A percentile compares a stretch with the other conserved stretches of the same genome.
Conservation (phyloP, 1,140 invertebrate species). For the Panagrolaimus sp. region DNA sequence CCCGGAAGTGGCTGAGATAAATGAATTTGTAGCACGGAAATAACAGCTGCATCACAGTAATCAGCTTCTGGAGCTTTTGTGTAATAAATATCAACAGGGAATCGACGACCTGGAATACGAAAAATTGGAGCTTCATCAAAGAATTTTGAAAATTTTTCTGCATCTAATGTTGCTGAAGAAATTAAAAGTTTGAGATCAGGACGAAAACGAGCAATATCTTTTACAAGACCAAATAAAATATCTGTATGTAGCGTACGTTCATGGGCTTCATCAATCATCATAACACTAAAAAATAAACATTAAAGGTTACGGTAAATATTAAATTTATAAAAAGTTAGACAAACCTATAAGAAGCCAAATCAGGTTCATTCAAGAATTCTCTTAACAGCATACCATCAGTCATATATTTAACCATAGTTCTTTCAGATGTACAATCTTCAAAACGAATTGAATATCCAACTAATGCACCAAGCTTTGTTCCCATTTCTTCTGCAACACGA, state of each 20-base stretch:
- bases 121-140: slow-evolving; percentile 98
- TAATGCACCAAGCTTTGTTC: slow-evolving; percentile 67
- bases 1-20: slow-evolving; percentile 82
- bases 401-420: slow-evolving; percentile 90
- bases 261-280: slow-evolving; percentile 99
- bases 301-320: slow-evolving; percentile 9
- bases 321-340: neutral
- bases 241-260: slow-evolving; percentile 96
- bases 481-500: slow-evolving; percentile 70
- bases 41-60: slow-evolving; percentile 77
- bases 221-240: slow-evolving; percentile 93
- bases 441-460: slow-evolving; percentile 74
- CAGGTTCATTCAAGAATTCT: slow-evolving; percentile 94
- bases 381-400: slow-evolving; percentile 95
- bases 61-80: slow-evolving; percentile 95
- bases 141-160: slow-evolving; percentile 88
- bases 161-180: slow-evolving; percentile 94
- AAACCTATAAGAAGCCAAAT: slow-evolving; percentile 76
- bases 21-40: slow-evolving; percentile 94
- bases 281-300: slow-evolving; percentile 71
- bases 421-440: slow-evolving; percentile 73
- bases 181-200: slow-evolving; percentile 90
- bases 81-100: slow-evolving; percentile 90
- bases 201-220: slow-evolving; percentile 90
- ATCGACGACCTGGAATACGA: slow-evolving; percentile 78